These are phyloP conservation scores for Apantesis nais DNA, from an alignment of 2,888 invertebrate genomes.

Conservation along the genomic window DNA sequence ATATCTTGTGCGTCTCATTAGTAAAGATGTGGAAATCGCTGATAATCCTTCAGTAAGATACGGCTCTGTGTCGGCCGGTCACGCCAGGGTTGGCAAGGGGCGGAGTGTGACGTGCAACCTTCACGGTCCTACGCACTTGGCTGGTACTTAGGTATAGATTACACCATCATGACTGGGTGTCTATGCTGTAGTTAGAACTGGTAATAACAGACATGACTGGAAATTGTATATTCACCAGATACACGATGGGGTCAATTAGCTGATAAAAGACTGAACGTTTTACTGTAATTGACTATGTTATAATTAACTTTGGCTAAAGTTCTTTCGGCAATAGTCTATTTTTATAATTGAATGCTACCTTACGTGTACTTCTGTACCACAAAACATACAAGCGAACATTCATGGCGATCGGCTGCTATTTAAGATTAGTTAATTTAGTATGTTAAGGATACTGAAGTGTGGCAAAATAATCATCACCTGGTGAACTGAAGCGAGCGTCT, in stretches of 20 bases:
- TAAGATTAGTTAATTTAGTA: too few species aligned
- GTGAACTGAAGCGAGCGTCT: too few species aligned
- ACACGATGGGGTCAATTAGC: background rate
- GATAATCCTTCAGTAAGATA: background rate
- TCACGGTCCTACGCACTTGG: slow-evolving; percentile 8
- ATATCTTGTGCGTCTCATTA: background rate
- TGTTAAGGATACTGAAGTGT: background rate
- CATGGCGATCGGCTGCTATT: too few species aligned
- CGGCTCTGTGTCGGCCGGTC: slow-evolving; percentile 6
- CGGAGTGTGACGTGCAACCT: slow-evolving; percentile 8
- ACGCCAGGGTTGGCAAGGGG: slow-evolving; percentile 9
- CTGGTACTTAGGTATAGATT: background rate
- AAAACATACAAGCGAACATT: background rate
- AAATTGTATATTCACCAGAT: background rate
- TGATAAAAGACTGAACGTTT: background rate
- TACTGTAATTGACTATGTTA: background rate
- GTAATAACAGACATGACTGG: background rate
- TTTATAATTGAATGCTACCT: too few species aligned
- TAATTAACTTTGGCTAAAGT: background rate
- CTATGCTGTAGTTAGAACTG: background rate
- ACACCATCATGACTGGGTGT: background rate
- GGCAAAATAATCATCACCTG: background rate
- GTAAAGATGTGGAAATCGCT: background rate
- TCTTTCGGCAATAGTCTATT: too few species aligned
- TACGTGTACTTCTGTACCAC: background rate